A percentile compares a stretch with the other conserved stretches of the same genome.
Conservation (phyloP, 2,113 vertebrate genomes). For the Ovis canadensis region DNA sequence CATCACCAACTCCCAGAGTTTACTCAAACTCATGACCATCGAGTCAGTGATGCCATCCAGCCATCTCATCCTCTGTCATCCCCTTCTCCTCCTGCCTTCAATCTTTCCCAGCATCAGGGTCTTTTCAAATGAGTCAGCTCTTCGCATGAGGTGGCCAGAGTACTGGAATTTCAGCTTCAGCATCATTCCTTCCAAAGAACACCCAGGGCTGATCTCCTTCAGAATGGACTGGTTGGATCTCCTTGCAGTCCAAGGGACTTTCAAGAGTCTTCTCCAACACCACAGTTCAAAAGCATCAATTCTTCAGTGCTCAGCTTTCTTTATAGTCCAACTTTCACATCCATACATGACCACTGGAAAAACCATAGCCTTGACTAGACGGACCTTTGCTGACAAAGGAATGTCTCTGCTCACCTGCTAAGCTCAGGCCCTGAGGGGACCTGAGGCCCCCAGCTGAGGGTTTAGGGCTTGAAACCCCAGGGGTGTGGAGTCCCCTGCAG, state of each 20-base stretch:
- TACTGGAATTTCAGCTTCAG: background rate
- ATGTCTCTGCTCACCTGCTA: background rate
- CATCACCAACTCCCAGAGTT: background rate
- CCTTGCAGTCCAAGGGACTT: background rate
- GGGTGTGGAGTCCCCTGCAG: accelerated
- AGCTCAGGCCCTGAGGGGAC: background rate
- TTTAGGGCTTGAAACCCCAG: background rate
- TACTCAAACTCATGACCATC: background rate
- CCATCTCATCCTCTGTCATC: background rate
- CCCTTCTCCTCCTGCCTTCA: background rate
- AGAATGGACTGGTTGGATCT: background rate
- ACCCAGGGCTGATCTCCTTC: background rate
- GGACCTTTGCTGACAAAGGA: background rate
- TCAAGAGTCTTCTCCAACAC: background rate
- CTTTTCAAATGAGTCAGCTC: background rate
- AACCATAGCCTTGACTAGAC: background rate
- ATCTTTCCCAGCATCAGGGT: background rate
- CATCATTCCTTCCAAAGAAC: background rate
- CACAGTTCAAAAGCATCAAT: background rate
- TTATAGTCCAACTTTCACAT: background rate
- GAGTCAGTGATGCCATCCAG: background rate
- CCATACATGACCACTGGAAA: background rate
- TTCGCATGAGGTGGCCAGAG: background rate
- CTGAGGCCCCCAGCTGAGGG: no score
- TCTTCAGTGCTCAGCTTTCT: background rate